Evolutionary conservation across 2,888 invertebrate genomes (phyloP).

Genomic region (Ectemnius cavifrons): DNA sequence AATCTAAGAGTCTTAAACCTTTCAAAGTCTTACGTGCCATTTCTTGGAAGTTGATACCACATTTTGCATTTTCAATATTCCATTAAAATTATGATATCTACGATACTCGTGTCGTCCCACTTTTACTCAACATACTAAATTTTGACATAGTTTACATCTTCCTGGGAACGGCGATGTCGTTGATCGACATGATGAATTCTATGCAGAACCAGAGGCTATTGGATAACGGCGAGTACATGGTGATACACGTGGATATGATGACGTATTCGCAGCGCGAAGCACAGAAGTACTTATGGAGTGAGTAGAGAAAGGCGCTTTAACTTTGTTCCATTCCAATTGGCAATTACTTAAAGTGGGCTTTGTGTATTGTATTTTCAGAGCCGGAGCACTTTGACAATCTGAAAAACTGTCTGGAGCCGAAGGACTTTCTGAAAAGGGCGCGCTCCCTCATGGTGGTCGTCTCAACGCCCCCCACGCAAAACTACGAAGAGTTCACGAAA

Average conservation of each 20-base stretch:
- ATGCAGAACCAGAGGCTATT: conserved; percentile 94
- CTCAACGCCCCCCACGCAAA: conserved; percentile 88
- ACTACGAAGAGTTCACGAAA: conserved; percentile 87
- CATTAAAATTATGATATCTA: too few relatives aligned
- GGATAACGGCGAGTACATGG: conserved; percentile 95
- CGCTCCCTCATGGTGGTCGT: conserved; percentile 93
- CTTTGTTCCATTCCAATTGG: not conserved
- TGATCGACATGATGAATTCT: conserved; percentile 94
- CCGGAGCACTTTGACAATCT: conserved; percentile 81
- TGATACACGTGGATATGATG: conserved; percentile 96
- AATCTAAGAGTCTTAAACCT: not conserved
- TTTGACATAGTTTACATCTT: conserved; percentile 93
- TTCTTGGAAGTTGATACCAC: too few relatives aligned
- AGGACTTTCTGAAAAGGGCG: conserved; percentile 84
- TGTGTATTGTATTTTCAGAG: conserved; percentile 70
- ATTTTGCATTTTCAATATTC: too few relatives aligned
- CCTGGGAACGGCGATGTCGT: conserved; percentile 90
- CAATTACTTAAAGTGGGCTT: conserved; percentile 6
- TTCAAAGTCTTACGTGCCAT: too few relatives aligned
- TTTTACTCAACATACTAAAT: not conserved
- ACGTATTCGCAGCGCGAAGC: conserved; percentile 88
- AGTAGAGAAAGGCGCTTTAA: not conserved
- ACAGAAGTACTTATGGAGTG: conserved; percentile 89
- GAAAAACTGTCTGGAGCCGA: conserved; percentile 82
- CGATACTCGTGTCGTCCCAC: too few relatives aligned